Percentiles rank a stretch among this genome's conserved stretches.
Conservation (phyloP, 1,140 invertebrate species). For the Pseudomyrmex pallidus region DNA sequence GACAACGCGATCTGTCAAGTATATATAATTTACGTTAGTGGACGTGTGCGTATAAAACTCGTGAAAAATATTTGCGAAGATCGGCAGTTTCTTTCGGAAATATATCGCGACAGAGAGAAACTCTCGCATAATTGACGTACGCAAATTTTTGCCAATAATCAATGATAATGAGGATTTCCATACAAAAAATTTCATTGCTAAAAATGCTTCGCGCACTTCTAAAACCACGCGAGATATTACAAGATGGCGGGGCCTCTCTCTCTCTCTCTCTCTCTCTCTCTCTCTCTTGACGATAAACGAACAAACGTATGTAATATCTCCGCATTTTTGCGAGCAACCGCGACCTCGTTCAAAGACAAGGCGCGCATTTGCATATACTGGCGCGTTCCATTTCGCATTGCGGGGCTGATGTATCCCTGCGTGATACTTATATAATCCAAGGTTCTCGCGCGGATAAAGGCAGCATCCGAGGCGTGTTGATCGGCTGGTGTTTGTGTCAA, state of each 20-base stretch:
- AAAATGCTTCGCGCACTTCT: too few relatives aligned
- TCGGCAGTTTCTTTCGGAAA: too few relatives aligned
- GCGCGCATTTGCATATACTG: conserved; percentile 34
- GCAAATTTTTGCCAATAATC: too few relatives aligned
- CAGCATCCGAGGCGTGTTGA: conserved; percentile 21
- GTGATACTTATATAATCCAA: conserved; percentile 44
- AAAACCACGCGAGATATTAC: too few relatives aligned
- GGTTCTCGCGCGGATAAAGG: conserved; percentile 47
- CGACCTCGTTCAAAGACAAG: conserved; percentile 31
- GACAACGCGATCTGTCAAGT: background rate
- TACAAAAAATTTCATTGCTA: too few relatives aligned
- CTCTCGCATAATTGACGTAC: too few relatives aligned
- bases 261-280: too few relatives aligned
- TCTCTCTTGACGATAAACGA: too few relatives aligned
- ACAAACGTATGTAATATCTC: background rate
- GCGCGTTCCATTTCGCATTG: background rate
- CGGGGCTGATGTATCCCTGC: background rate
- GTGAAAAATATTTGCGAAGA: background rate
- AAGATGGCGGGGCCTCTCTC: too few relatives aligned
- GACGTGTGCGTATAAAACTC: background rate
- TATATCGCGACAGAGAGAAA: too few relatives aligned
- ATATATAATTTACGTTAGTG: background rate
- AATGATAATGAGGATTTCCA: too few relatives aligned
- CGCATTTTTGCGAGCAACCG: conserved; percentile 31
- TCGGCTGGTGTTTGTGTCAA: conserved; percentile 31